phyloP scores from a whole-genome alignment of 2,113 vertebrate species.

The Macquaria australasica region DNA sequence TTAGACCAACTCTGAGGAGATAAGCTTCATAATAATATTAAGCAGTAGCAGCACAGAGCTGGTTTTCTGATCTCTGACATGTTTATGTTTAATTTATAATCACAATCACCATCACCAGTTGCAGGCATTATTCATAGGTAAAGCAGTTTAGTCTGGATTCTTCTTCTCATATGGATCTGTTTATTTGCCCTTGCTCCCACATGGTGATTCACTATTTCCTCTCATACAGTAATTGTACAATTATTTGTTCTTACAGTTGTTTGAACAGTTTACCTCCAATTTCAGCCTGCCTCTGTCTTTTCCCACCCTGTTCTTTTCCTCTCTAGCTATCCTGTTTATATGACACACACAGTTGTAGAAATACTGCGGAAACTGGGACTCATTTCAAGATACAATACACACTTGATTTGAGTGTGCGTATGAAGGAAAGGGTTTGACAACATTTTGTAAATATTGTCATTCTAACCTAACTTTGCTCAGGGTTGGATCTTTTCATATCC shows the following conservation, averaged over 20 bases:
- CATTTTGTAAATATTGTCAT: constrained; percentile 60
- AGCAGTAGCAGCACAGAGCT: constrained; percentile 39
- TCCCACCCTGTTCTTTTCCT: constrained; percentile 79
- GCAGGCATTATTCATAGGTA: constrained; percentile 18
- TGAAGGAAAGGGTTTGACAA: constrained; percentile 29
- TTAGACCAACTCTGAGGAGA: constrained; percentile 69
- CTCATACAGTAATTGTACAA: constrained; percentile 23
- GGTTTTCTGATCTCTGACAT: constrained; percentile 33
- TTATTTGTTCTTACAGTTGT: constrained; percentile 58
- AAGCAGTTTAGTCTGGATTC: constrained; percentile 49
- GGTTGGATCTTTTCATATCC: neutral
- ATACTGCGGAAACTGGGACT: constrained; percentile 67
- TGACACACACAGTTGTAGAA: constrained; percentile 58
- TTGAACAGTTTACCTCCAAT: constrained; percentile 56
- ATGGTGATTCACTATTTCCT: constrained; percentile 48
- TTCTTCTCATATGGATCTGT: constrained; percentile 28
- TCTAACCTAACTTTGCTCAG: constrained; percentile 17
- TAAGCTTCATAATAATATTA: constrained; percentile 67
- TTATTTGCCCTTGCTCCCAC: constrained; percentile 33
- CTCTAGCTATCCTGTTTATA: constrained; percentile 82
- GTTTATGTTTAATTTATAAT: constrained; percentile 56
- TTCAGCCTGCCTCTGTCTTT: constrained; percentile 53
- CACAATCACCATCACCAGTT: constrained; percentile 27
- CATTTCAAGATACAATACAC: constrained; percentile 59
- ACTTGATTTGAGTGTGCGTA: constrained; percentile 34